Base-by-base conservation (phyloP, 2,797 vertebrate genomes). In the Rhinatrema bivittatum region DNA sequence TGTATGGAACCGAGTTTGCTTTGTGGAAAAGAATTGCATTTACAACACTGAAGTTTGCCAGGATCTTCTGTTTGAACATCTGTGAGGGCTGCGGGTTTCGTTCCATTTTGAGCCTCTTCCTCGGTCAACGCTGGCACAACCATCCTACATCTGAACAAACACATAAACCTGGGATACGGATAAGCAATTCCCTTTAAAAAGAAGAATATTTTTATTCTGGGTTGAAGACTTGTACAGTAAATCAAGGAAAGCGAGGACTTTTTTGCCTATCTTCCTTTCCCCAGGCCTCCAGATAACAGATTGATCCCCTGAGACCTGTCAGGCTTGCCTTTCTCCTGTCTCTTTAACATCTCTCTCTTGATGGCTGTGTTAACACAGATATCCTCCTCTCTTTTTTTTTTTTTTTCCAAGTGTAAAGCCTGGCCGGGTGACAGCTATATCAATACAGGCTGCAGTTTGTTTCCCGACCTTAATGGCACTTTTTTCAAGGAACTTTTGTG, bases 291-390 rank as follows among this genome's bases (percentile, higher is more conserved):
- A 44, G 25, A 50, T 10, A 35, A 39, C 7, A 42, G 25, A 16
- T 58, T 40, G 28, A 15, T 20, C 5, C 29, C 30, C 27, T 32
- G 15, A 7, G 1, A 0, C n/a, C 12, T 46, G 30, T 53, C 41
- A 46, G 0, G 32, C 40, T n/a, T 29, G 55, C 41, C 30, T 50
- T 43, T 25, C 35, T 27, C 14, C 16, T 16, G 0, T 36, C 48
- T 22, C 26, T 25, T 40, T 21, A 28, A 18, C 29, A 26, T 29
- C 34, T 9, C 18, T 22, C 7, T 53, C 30, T 23, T 5, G 40
- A 29, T 5, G 51, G 17, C 52, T 47, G 57, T 46, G 54, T 57
- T 40, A 42, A 42, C 39, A 39, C 34, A 40, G 52, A 49, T 20
- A 30, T 6, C 13, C 33, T 30, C 36, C 17, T 44, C n/a, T n/a